Conservation (phyloP, 2,888 invertebrate genomes). For the Sicus ferrugineus region DNA sequence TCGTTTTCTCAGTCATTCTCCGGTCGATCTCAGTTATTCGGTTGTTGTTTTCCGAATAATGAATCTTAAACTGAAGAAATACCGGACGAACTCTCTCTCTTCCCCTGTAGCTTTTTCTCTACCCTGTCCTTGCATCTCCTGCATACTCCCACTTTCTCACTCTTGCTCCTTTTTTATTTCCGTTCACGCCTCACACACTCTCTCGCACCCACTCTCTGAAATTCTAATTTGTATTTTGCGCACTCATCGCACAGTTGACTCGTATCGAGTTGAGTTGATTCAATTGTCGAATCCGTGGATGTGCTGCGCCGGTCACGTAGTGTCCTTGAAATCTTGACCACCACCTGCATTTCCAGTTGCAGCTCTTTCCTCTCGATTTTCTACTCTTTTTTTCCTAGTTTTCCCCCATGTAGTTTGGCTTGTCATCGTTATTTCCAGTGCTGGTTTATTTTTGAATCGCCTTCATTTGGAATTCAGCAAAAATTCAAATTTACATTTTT, state of each 20-base stretch:
- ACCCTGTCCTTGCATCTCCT: too few relatives aligned
- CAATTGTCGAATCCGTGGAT: not conserved
- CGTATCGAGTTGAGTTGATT: not conserved
- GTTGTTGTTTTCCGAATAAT: too few relatives aligned
- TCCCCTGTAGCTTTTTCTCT: not conserved
- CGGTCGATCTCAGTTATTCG: too few relatives aligned
- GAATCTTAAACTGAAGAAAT: too few relatives aligned
- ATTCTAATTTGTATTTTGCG: conserved; percentile 56
- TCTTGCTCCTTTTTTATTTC: not conserved
- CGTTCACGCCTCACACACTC: not conserved
- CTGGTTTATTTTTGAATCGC: not conserved
- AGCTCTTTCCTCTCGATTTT: too few relatives aligned
- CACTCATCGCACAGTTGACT: conserved; percentile 40
- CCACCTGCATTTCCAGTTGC: too few relatives aligned
- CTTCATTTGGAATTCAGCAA: not conserved
- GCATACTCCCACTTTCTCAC: too few relatives aligned
- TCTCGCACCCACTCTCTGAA: conserved; percentile 49
- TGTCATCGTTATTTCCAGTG: not conserved
- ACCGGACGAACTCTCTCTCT: too few relatives aligned
- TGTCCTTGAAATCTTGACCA: conserved; percentile 19
- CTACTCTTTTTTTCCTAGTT: too few relatives aligned
- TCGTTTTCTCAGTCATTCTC: too few relatives aligned
- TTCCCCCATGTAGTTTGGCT: not conserved
- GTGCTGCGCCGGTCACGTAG: conserved; percentile 14
- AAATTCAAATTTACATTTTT: too few relatives aligned